Evolutionary conservation across 1,140 invertebrate genomes (phyloP).

Genomic region (Luehdorfia chinensis): DNA sequence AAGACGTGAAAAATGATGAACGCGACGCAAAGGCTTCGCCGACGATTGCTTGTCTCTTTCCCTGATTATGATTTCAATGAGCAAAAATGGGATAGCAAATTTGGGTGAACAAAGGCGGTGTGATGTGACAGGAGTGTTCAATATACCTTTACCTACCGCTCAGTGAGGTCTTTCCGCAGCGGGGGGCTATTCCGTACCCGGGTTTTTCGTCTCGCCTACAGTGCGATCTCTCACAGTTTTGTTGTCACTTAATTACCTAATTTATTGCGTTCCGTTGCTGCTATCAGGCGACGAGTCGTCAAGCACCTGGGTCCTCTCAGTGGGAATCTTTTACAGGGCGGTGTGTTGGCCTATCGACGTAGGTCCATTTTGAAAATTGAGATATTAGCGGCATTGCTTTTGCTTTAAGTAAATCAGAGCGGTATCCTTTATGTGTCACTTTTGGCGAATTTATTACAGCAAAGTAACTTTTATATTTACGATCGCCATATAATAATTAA

Average conservation of each 20-base stretch:
- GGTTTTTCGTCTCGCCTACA: slow-evolving; percentile 43
- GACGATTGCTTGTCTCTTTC: slow-evolving; percentile 53
- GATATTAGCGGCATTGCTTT: slow-evolving; percentile 51
- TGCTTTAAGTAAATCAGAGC: slow-evolving; percentile 30
- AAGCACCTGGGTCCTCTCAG: slow-evolving; percentile 42
- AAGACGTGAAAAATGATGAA: slow-evolving; percentile 75
- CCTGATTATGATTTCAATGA: slow-evolving; percentile 31
- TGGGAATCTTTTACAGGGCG: slow-evolving; percentile 48
- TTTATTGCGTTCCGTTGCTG: slow-evolving; percentile 56
- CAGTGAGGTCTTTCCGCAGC: slow-evolving; percentile 59
- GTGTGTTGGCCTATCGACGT: slow-evolving; percentile 55
- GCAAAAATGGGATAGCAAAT: slow-evolving; percentile 58
- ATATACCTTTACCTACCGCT: slow-evolving; percentile 37
- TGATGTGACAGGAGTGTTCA: slow-evolving; percentile 59
- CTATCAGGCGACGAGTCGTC: slow-evolving; percentile 43
- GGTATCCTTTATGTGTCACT: slow-evolving; percentile 48
- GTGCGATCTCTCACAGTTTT: slow-evolving; percentile 64
- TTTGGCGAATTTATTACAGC: slow-evolving; percentile 28
- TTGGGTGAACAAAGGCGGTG: slow-evolving; percentile 66
- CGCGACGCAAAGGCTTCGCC: slow-evolving; percentile 60
- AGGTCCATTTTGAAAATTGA: slow-evolving; percentile 64
- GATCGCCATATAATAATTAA: slow-evolving; percentile 2
- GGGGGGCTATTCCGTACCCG: slow-evolving; percentile 41
- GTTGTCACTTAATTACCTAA: slow-evolving; percentile 71
- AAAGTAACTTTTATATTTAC: slow-evolving; percentile 18